Percentiles rank a stretch among this genome's conserved stretches.
phyloP scores from a whole-genome alignment of 2,113 vertebrate genomes.

The Cinclus cinclus region DNA sequence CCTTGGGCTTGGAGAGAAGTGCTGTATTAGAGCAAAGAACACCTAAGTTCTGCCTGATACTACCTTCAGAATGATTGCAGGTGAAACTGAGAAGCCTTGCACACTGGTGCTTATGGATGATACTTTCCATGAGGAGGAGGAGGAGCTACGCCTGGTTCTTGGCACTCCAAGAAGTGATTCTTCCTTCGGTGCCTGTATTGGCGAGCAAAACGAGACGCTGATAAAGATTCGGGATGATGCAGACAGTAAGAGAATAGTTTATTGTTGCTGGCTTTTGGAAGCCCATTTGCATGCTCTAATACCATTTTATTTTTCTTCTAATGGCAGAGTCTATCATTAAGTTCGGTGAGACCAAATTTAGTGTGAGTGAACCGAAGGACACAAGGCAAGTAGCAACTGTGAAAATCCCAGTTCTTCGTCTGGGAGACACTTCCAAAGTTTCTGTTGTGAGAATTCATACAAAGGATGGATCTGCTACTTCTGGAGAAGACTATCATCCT shows the following conservation, averaged over 20 bases:
- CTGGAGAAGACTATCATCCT: constrained; percentile 92
- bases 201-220: constrained; percentile 87
- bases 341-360: constrained; percentile 85
- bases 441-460: constrained; percentile 93
- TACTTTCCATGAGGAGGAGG: constrained; percentile 82
- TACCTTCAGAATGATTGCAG: constrained; percentile 71
- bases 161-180: constrained; percentile 87
- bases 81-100: constrained; percentile 89
- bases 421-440: constrained; percentile 89
- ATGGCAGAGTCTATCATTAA: constrained; percentile 86
- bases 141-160: constrained; percentile 90
- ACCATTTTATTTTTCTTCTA: neutral
- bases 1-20: neutral
- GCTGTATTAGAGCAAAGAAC: neutral
- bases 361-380: constrained; percentile 85
- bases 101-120: constrained; percentile 83
- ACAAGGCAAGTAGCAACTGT: constrained; percentile 75
- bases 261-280: neutral
- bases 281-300: neutral
- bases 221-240: constrained; percentile 87
- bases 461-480: constrained; percentile 91
- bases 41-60: neutral
- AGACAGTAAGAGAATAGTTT: constrained; percentile 83
- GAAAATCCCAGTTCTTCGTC: constrained; percentile 85
- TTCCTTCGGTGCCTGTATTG: constrained; percentile 87